Conservation (phyloP, 2,113 vertebrate genomes). For the Bubalus kerabau region DNA sequence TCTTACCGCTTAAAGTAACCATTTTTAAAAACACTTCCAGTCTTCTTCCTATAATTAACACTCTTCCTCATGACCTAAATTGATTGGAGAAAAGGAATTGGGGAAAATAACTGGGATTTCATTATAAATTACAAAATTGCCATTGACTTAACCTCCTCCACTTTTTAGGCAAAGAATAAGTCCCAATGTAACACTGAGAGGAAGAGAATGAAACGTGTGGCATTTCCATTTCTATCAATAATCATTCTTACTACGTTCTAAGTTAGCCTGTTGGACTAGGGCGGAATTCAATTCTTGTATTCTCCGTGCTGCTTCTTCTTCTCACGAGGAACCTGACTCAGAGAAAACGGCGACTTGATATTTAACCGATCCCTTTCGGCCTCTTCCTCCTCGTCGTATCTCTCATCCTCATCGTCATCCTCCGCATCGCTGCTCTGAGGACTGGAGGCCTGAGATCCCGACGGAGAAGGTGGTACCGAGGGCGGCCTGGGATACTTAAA, state of each 20-base stretch:
- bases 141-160: not conserved
- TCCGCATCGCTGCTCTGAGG: constrained; percentile 88
- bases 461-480: constrained; percentile 95
- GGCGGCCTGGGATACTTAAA: constrained; percentile 92
- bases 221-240: not conserved
- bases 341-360: constrained; percentile 88
- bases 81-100: not conserved
- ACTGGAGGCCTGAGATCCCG: constrained; percentile 89
- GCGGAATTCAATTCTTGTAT: constrained; percentile 80
- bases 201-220: not conserved
- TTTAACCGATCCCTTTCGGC: constrained; percentile 92
- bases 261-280: not conserved
- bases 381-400: constrained; percentile 94
- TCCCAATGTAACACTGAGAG: not conserved
- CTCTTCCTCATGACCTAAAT: not conserved
- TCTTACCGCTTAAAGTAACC: not conserved
- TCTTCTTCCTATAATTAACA: not conserved
- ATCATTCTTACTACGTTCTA: not conserved
- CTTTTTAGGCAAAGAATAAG: not conserved
- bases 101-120: not conserved
- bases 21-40: not conserved
- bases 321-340: constrained; percentile 75
- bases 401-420: constrained; percentile 82
- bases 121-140: not conserved
- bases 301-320: constrained; percentile 88